phyloP scores from a whole-genome alignment of 2,113 vertebrate genomes.

The Agelaius phoeniceus region DNA sequence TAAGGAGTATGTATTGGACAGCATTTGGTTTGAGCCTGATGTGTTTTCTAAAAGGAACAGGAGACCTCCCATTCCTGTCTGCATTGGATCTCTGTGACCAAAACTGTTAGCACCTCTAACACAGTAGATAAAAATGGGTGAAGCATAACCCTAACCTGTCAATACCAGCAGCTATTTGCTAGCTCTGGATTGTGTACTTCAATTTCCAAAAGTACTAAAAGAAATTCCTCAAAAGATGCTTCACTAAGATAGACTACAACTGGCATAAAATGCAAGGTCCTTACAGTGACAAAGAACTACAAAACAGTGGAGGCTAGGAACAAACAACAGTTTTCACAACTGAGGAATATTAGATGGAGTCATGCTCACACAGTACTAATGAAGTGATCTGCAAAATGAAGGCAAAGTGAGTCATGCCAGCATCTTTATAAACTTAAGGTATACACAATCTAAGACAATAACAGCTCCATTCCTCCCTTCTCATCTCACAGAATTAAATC shows the following conservation, averaged over 20 bases:
- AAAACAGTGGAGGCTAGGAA: background rate
- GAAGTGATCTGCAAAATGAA: background rate
- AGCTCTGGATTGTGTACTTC: background rate
- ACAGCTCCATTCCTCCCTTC: background rate
- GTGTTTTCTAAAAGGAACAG: background rate
- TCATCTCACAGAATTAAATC: background rate
- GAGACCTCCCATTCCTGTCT: background rate
- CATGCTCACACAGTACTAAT: background rate
- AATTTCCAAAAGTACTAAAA: background rate
- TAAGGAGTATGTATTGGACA: background rate
- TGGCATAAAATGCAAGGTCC: background rate
- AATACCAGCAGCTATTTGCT: background rate
- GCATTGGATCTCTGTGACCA: background rate
- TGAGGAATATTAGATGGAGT: background rate
- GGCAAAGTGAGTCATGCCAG: background rate
- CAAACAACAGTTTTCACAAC: background rate
- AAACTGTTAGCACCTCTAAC: background rate
- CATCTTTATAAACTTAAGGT: background rate
- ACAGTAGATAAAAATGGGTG: background rate
- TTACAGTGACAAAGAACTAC: background rate
- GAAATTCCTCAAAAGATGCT: background rate
- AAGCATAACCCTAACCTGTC: background rate
- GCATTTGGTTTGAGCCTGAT: background rate
- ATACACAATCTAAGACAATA: rapidly evolving
- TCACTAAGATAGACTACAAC: background rate